Evolutionary conservation across 2,888 invertebrate genomes (phyloP).

Genomic region (Bimastos eiseni): DNA sequence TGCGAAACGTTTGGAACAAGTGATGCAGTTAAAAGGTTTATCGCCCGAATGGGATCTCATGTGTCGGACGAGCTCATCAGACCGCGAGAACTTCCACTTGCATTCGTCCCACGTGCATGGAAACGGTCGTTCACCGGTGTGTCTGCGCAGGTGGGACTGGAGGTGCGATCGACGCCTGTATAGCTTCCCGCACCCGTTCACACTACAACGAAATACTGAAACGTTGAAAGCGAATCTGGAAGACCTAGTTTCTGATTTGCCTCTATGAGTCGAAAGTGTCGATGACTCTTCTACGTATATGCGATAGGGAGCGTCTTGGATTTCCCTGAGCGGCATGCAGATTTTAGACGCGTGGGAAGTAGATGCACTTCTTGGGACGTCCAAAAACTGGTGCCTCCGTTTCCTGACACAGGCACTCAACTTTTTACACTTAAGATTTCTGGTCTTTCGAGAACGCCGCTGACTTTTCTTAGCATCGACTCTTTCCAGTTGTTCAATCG

Average conservation of each 20-base stretch:
- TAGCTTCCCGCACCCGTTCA: constrained; percentile 23
- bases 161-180: constrained; percentile 25
- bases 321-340: neutral
- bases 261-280: neutral
- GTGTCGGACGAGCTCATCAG: constrained; percentile 28
- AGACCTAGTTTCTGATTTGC: neutral
- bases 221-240: neutral
- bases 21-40: constrained; percentile 20
- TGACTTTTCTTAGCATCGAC: neutral
- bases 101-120: constrained; percentile 27
- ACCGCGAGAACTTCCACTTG: constrained; percentile 26
- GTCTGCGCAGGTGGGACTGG: constrained; percentile 25
- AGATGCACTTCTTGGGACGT: neutral
- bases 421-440: constrained; percentile 13
- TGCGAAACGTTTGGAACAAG: constrained; percentile 26
- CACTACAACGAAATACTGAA: neutral
- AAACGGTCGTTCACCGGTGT: constrained; percentile 29
- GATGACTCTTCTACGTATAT: neutral
- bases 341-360: neutral
- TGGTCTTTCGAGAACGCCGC: neutral
- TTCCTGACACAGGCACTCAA: neutral
- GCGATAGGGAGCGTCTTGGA: neutral
- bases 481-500: neutral
- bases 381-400: neutral
- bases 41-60: constrained; percentile 26